Percentiles rank a stretch among this genome's conserved stretches.
Evolutionary conservation across 2,888 invertebrate genomes (phyloP).

Genomic region (Salpingus planirostris): DNA sequence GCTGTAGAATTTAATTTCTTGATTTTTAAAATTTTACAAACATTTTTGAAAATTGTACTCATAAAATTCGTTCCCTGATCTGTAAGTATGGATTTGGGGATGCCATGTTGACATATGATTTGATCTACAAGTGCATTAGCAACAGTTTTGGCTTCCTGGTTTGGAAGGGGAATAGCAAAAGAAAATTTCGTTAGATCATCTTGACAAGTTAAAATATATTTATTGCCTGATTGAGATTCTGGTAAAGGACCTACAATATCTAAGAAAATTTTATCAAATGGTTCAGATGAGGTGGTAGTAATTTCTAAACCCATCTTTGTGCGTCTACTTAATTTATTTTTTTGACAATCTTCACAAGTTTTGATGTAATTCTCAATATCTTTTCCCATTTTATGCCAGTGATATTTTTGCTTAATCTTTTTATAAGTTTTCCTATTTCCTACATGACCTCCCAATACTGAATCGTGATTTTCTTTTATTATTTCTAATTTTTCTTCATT

Average conservation of each 20-base stretch:
- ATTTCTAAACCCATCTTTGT: too few species aligned
- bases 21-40: slow-evolving; percentile 7
- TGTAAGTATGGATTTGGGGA: slow-evolving; percentile 15
- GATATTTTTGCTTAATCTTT: too few species aligned
- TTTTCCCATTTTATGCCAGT: too few species aligned
- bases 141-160: slow-evolving; percentile 22
- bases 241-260: slow-evolving; percentile 20
- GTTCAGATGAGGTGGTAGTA: slow-evolving; percentile 3
- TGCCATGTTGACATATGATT: slow-evolving; percentile 14
- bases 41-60: slow-evolving; percentile 6
- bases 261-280: slow-evolving; percentile 15
- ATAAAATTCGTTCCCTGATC: slow-evolving; percentile 15
- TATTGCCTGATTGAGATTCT: slow-evolving; percentile 11
- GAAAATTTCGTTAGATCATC: slow-evolving; percentile 18
- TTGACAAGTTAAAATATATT: slow-evolving; percentile 18
- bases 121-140: slow-evolving; percentile 16
- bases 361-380: too few species aligned
- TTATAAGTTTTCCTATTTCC: too few species aligned
- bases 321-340: background rate
- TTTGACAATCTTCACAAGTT: too few species aligned
- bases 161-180: slow-evolving; percentile 23
- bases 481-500: too few species aligned
- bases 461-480: too few species aligned
- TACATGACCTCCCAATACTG: too few species aligned
- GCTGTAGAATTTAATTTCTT: slow-evolving; percentile 8